Evolutionary conservation across 2,888 invertebrate genomes (phyloP), one percentile per base, ranked within the genome.

Genomic region (Clanis bilineata): DNA sequence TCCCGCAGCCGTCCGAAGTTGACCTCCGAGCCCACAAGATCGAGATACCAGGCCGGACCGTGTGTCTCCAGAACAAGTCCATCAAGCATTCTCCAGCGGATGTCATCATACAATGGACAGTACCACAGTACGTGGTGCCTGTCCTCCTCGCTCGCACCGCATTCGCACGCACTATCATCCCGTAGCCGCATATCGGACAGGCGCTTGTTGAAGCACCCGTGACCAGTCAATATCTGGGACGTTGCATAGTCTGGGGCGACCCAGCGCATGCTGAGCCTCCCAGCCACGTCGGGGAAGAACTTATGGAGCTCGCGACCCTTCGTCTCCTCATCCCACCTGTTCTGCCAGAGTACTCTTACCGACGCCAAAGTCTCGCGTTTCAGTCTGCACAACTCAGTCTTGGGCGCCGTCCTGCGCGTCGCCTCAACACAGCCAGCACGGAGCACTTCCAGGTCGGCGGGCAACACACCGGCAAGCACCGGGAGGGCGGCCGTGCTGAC

Each of bases 201-300:
- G 15, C 57, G 23, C 36, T 47, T 56, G 0, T 55, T 38, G 4
- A 58, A 56, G 12, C 28, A 56, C 1, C 68, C 70, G 25, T 69
- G 70, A 1, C 68, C 71, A 2, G 62, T 58, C 6, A 70, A 63
- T 2, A 71, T 43, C 58, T 71, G 68, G 0, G 69, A 70, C 5
- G 60, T 47, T 3, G 47, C 64, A 15, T 70, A 68, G 64, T 72
- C 72, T 55, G 70, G 70, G 4, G 61, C 64, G 0, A 73, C 65
- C 70, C 72, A 74, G 6, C 51, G 28, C 0, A 39, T 25, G 9
- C 12, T 21, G 7, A 69, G 59, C 9, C 72, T 45, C 0, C 4
- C 67, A 21, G 21, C 22, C 28, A 75, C 67, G 18, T 69, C 63
- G 38, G 73, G 72, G 58, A 75, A 75, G 44, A 70, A 74, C 0